These are phyloP conservation scores for Drosophila sulfurigaster DNA, from an alignment of 1,140 invertebrate species.

Conservation along the genomic window DNA sequence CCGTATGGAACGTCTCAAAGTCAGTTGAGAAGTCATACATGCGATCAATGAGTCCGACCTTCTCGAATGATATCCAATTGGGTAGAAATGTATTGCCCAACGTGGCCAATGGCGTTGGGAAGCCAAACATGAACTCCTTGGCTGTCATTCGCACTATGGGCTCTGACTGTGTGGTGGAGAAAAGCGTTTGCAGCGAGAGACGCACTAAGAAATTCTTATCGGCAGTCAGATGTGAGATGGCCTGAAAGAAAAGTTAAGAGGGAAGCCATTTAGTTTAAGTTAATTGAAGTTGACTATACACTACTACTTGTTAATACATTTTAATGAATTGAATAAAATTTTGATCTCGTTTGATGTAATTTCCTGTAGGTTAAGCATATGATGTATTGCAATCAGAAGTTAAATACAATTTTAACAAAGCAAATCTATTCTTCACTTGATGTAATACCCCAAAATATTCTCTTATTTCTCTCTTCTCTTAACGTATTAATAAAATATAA, in stretches of 20 bases:
- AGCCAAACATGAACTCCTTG: slow-evolving; percentile 94
- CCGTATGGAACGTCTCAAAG: slow-evolving; percentile 92
- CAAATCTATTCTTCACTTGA: too few species aligned
- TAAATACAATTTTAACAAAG: too few species aligned
- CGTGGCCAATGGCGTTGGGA: slow-evolving; percentile 89
- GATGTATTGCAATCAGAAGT: too few species aligned
- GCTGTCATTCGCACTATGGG: slow-evolving; percentile 92
- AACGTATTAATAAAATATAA: too few species aligned
- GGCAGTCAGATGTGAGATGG: slow-evolving; percentile 91
- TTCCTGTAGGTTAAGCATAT: too few species aligned
- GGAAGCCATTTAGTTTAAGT: neutral
- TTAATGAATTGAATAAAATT: too few species aligned
- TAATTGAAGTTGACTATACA: too few species aligned
- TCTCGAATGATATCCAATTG: slow-evolving; percentile 92
- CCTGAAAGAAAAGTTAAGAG: slow-evolving; percentile 86
- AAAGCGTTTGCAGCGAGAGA: slow-evolving; percentile 89
- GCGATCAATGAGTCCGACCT: slow-evolving; percentile 92
- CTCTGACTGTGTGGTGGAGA: slow-evolving; percentile 88
- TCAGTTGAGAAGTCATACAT: slow-evolving; percentile 95
- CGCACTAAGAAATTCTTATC: slow-evolving; percentile 87
- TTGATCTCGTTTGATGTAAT: too few species aligned
- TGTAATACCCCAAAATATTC: too few species aligned
- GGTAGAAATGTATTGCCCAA: slow-evolving; percentile 92
- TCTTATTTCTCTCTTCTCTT: too few species aligned
- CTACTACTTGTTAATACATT: too few species aligned